A percentile compares a stretch with the other conserved stretches of the same genome.
These are phyloP conservation scores for Electrona antarctica DNA, from an alignment of 2,113 vertebrate species.

Conservation along the genomic window DNA sequence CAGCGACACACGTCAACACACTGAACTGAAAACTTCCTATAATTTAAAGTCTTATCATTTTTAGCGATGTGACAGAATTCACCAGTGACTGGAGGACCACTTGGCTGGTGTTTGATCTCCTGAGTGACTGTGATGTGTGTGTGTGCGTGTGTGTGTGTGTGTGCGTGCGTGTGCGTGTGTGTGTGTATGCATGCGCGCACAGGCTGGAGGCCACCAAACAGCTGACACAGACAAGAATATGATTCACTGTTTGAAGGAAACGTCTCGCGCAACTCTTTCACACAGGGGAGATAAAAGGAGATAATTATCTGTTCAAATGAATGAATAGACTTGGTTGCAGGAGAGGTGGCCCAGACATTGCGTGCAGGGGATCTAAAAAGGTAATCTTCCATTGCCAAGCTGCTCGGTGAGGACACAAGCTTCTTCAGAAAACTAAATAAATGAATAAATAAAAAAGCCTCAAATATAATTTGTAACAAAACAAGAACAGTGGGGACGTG, in stretches of 20 bases:
- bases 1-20: too few relatives aligned
- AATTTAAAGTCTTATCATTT: too few relatives aligned
- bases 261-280: conserved; percentile 38
- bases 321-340: conserved; percentile 56
- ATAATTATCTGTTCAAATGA: conserved; percentile 58
- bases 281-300: conserved; percentile 50
- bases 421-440: conserved; percentile 5
- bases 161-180: too few relatives aligned
- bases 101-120: too few relatives aligned
- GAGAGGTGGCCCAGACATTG: conserved; percentile 28
- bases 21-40: too few relatives aligned
- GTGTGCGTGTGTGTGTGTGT: too few relatives aligned
- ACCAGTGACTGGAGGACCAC: too few relatives aligned
- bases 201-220: too few relatives aligned
- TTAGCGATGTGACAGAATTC: too few relatives aligned
- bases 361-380: conserved; percentile 54
- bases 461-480: conserved; percentile 68
- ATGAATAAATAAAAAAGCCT: conserved; percentile 11
- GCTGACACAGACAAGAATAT: neutral
- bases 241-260: conserved; percentile 18
- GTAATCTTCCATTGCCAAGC: conserved; percentile 53
- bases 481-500: conserved; percentile 65
- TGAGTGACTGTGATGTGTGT: too few relatives aligned
- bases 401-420: conserved; percentile 46
- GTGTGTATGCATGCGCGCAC: too few relatives aligned